A percentile compares a stretch with the other conserved stretches of the same genome.
phyloP scores from a whole-genome alignment of 2,888 invertebrate genomes.

The Mesopsocus fuscifrons region DNA sequence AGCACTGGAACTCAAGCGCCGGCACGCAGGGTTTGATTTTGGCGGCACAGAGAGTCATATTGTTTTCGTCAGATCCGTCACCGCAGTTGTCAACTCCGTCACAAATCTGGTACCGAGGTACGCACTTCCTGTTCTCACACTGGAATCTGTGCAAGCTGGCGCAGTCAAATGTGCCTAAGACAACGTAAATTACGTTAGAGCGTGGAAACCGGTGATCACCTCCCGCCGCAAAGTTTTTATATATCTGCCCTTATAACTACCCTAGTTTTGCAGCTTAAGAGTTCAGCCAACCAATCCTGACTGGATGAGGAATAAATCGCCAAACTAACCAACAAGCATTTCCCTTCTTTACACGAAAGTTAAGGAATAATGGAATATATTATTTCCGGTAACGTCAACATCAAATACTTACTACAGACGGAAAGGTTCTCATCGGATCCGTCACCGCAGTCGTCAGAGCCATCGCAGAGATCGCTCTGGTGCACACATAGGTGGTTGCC shows the following conservation, averaged over 20 bases:
- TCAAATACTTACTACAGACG: constrained; percentile 47
- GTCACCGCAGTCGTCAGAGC: constrained; percentile 84
- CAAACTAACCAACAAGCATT: no score
- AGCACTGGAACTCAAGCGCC: constrained; percentile 67
- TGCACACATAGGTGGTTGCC: constrained; percentile 80
- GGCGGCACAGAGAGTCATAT: constrained; percentile 72
- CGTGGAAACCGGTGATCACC: background rate
- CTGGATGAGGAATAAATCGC: no score
- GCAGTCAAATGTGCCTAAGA: constrained; percentile 57
- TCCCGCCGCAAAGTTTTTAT: background rate
- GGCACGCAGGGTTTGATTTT: constrained; percentile 57
- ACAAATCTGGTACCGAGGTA: constrained; percentile 68
- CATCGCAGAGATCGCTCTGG: constrained; percentile 78
- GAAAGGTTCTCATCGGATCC: constrained; percentile 66
- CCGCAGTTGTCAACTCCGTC: constrained; percentile 87
- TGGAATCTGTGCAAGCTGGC: constrained; percentile 69
- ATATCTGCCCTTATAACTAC: no score
- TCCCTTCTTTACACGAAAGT: no score
- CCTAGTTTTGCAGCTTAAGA: no score
- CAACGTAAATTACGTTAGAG: constrained; percentile 9
- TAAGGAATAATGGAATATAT: no score
- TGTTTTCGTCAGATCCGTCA: constrained; percentile 89
- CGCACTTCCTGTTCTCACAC: constrained; percentile 75
- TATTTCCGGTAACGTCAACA: no score
- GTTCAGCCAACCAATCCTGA: no score